phyloP scores from a whole-genome alignment of 2,888 invertebrate species.

The Heliothis peltigera region DNA sequence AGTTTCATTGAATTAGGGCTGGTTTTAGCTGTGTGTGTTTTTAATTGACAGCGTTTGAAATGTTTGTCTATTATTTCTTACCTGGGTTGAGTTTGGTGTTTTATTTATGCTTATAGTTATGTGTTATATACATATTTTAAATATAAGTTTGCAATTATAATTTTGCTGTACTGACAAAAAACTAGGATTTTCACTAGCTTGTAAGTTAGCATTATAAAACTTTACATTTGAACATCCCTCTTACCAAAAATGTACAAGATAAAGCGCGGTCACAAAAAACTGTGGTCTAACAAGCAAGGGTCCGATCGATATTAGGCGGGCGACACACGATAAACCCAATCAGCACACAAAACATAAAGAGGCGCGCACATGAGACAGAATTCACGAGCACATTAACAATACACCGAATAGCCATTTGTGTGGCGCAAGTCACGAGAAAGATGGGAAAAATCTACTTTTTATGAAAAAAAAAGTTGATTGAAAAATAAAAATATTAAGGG shows the following conservation, averaged over 20 bases:
- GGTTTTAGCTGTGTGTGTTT: conserved; percentile 3
- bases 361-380: conserved; percentile 75
- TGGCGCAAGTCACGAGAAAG: conserved; percentile 59
- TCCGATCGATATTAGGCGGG: conserved; percentile 60
- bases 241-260: neutral
- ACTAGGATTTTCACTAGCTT: no score
- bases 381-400: conserved; percentile 80
- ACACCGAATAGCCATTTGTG: conserved; percentile 66
- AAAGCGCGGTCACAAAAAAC: conserved; percentile 5
- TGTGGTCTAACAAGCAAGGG: conserved; percentile 18
- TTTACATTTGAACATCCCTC: no score
- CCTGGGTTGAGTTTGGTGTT: neutral
- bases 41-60: conserved; percentile 3
- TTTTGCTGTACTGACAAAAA: no score
- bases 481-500: no score
- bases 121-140: no score
- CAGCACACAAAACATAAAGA: conserved; percentile 84
- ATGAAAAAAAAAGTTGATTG: neutral
- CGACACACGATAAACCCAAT: conserved; percentile 82
- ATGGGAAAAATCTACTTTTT: neutral
- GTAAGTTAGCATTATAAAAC: no score
- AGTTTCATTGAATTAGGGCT: conserved; percentile 37
- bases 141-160: neutral
- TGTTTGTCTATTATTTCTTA: neutral
- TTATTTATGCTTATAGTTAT: neutral